Percentiles rank a stretch among this genome's conserved stretches.
These are phyloP conservation scores for Tapera naevia DNA, from an alignment of 2,797 vertebrate species.

Conservation along the genomic window DNA sequence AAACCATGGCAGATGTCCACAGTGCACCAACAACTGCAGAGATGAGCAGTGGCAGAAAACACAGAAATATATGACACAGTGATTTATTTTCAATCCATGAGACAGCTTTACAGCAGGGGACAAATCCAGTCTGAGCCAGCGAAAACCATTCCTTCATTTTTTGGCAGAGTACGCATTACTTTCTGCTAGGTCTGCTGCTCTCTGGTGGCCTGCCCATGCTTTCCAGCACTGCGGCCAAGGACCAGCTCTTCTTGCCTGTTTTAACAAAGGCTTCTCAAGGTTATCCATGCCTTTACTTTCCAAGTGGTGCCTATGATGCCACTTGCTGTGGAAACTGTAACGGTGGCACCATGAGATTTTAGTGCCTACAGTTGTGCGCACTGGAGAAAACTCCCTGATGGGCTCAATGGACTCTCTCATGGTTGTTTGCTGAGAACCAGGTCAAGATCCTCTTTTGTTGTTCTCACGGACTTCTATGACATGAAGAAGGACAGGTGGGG, in stretches of 20 bases:
- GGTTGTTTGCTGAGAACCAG: neutral
- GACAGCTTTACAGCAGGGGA: neutral
- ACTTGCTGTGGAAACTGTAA: neutral
- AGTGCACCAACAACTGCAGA: neutral
- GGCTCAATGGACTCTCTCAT: neutral
- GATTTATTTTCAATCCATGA: neutral
- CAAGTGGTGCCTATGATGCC: neutral
- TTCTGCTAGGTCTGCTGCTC: neutral
- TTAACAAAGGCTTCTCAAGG: neutral
- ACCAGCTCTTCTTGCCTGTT: neutral
- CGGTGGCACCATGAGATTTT: neutral
- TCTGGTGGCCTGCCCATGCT: neutral
- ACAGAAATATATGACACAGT: neutral
- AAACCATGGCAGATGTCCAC: neutral
- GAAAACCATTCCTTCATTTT: neutral
- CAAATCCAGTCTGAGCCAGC: neutral
- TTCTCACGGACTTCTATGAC: accelerated
- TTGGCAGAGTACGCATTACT: neutral
- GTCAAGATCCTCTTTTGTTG: neutral
- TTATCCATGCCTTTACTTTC: neutral
- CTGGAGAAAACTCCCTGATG: neutral
- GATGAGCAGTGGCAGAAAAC: neutral
- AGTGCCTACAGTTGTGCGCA: neutral
- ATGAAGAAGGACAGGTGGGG: neutral
- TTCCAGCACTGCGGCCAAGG: neutral